Base-by-base conservation (phyloP, 2,888 invertebrate genomes). In the Frankliniella fusca region DNA sequence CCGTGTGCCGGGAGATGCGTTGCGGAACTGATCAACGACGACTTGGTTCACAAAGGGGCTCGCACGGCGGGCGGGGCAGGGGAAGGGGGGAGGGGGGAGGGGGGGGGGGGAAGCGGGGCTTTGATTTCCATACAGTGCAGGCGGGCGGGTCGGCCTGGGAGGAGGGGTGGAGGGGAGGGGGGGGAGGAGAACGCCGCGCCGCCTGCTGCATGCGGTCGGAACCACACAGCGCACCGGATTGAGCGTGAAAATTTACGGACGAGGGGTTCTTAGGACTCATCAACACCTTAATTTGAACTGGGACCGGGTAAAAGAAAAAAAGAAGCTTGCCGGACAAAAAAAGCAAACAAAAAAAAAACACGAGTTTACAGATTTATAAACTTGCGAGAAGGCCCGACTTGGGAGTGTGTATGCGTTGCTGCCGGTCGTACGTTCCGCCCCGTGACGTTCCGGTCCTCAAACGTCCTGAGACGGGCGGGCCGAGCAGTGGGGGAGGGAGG, bases 21-120 rank as follows among this genome's bases (percentile, higher is more conserved):
- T 76, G 70, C 70, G 70, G 70, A 76, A 76, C 70, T 76, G 70
- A 76, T 76, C 70, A 76, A 27, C 27, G 70, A 27, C 70, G 70
- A 27, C 61, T 61, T 18, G 20, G 61, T 70, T 27, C 70, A 27
- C 70, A 76, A 76, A 76, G 70, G 9, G 61, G 61, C 61, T 61
- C 61, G n/a, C 61, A 61, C 61, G 15, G 15, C 54, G 54, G 10
- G 10, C 50, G n/a, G n/a, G 54, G 54, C 10, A 54, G 54, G 54
- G 54, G 54, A 3, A 9, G 54, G 7, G 11, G 18, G 61, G 12
- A 18, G 61, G n/a, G 61, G 12, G 61, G 61, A 18, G 18, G 12
- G 18, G 15, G n/a, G 11, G 18, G 61, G 15, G 61, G 61, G n/a
- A 18, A n/a, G 61, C 20, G 61, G 18, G 61, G 18, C 15, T 20